A percentile compares a stretch with the other conserved stretches of the same genome.
Conservation (phyloP, 2,113 vertebrate genomes). For the Herpetotheres cachinnans region DNA sequence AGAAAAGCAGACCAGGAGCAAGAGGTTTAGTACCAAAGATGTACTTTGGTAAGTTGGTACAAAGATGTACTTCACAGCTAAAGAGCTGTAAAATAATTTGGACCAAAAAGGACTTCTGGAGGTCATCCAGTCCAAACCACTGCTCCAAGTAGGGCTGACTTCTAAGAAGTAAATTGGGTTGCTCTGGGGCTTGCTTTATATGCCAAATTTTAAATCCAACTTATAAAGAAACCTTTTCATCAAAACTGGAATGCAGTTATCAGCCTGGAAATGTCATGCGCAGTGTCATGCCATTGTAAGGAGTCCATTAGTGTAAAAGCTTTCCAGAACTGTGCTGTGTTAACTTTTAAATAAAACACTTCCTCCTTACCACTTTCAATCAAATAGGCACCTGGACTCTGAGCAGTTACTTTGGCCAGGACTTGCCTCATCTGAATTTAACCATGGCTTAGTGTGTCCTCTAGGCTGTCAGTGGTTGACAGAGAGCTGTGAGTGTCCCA, state of each 20-base stretch:
- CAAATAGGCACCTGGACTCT: not conserved
- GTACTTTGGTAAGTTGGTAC: too few relatives aligned
- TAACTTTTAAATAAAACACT: not conserved
- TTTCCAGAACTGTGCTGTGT: not conserved
- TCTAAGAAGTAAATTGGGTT: not conserved
- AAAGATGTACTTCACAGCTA: not conserved
- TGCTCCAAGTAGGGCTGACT: not conserved
- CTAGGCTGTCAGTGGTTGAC: not conserved
- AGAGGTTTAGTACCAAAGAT: conserved; percentile 7
- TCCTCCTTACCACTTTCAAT: not conserved
- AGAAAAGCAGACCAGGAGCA: conserved; percentile 4
- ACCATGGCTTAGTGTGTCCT: not conserved
- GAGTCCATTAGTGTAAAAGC: not conserved
- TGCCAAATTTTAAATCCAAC: not conserved
- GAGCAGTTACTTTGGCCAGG: not conserved
- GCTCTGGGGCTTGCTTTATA: not conserved
- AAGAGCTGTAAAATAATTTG: not conserved
- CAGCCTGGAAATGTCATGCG: not conserved
- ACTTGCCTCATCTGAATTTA: not conserved
- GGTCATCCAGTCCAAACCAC: conserved; percentile 26
- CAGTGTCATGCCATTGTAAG: not conserved
- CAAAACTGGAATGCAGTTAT: not conserved
- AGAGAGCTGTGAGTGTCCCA: not conserved
- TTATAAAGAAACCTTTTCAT: conserved; percentile 17
- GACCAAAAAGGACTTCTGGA: conserved; percentile 41